Evolutionary conservation across 2,888 invertebrate species (phyloP).

Genomic region (Pammene aurita): DNA sequence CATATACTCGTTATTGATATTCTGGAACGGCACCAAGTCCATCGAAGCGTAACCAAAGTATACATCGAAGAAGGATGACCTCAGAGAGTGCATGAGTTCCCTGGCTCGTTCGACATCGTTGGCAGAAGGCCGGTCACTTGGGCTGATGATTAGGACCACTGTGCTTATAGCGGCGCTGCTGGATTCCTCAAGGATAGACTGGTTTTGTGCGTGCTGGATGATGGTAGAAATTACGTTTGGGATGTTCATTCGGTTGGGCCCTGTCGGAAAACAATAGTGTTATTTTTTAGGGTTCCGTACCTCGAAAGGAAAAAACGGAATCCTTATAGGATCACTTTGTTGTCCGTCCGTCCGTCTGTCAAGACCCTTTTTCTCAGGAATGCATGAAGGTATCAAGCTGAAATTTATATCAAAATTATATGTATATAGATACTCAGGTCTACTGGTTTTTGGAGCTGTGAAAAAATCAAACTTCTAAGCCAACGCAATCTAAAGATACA

Average conservation of each 20-base stretch:
- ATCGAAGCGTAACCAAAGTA: conserved; percentile 80
- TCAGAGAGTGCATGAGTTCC: conserved; percentile 71
- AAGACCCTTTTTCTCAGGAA: too few species aligned
- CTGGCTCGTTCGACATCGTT: conserved; percentile 69
- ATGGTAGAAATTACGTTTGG: conserved; percentile 76
- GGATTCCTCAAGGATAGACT: conserved; percentile 65
- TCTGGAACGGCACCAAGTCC: conserved; percentile 70
- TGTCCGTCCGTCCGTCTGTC: too few species aligned
- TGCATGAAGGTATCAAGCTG: too few species aligned
- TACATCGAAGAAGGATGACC: conserved; percentile 77
- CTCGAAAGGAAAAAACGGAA: too few species aligned
- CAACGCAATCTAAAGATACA: too few species aligned
- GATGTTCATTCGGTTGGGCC: conserved; percentile 81
- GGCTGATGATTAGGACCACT: conserved; percentile 80
- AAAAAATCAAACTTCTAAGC: too few species aligned
- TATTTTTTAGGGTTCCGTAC: too few species aligned
- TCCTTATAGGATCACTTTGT: too few species aligned
- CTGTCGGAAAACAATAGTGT: conserved; percentile 53
- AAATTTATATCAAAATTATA: too few species aligned
- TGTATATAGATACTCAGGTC: too few species aligned
- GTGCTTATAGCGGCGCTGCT: conserved; percentile 72
- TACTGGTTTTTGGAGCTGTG: too few species aligned
- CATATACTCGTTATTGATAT: conserved; percentile 73
- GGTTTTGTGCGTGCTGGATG: conserved; percentile 74
- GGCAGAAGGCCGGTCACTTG: conserved; percentile 72